Evolutionary conservation across 2,113 vertebrate genomes (phyloP), one percentile per base, ranked within the genome.

Genomic region (Brachyhypopomus occidentalis): DNA sequence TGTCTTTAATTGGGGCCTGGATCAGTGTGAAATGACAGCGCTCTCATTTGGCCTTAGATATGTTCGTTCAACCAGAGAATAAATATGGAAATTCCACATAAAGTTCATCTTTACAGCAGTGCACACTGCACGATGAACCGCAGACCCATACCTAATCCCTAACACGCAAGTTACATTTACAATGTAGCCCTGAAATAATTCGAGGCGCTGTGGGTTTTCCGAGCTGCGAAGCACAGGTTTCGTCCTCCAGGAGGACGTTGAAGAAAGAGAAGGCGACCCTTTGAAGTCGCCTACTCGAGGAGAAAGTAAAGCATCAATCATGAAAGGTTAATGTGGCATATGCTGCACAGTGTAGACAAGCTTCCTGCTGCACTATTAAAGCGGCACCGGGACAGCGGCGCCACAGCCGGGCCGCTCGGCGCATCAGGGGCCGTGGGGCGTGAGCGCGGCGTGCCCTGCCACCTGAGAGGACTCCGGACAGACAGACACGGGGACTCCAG

Each of bases 281-380:
- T 84, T 81, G 74, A 84, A 77, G 75, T 70, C 38, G 22, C 58
- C 71, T 77, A 73, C 66, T 58, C 58, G 66, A 81, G 80, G 75
- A 63, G 17, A 19, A 58, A 67, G 36, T 20, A 75, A 58, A 4
- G 30, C 75, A 84, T 73, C 64, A 66, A 74, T 75, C 71, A 75
- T 85, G 76, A 85, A 82, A 73, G 72, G 45, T 79, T 79, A 78
- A 85, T 79, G 59, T n/a, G 25, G 58, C 58, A 75, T 17, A 59
- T 82, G 80, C 69, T 59, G 69, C 16, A 4, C 64, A 60, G 64
- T n/a, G 20, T 79, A 79, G 64, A 38, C 56, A 63, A 56, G 72
- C 73, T 56, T 72, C 78, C 78, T 78, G n/a, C 19, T 38, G 45
- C 77, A 23, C 25, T 66, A 23, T 75, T 45, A 67, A 71, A 69